Evolutionary conservation across 2,888 invertebrate species (phyloP).

Genomic region (Podabrus alpinus): DNA sequence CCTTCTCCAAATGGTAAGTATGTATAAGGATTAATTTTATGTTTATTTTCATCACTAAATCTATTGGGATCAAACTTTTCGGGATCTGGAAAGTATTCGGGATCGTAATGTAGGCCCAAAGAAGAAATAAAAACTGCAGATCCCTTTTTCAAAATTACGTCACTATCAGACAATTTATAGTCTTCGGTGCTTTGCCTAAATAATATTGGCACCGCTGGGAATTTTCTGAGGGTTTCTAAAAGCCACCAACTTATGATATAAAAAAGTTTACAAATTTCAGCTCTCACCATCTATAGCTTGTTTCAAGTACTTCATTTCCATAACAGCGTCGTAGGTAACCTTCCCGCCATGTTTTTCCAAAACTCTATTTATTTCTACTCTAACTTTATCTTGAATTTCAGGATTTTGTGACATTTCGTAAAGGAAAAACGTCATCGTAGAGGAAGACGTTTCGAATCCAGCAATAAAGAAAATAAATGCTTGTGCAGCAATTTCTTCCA

Average conservation of each 20-base stretch:
- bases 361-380: constrained; percentile 44
- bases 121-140: not conserved
- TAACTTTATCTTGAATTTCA: constrained; percentile 48
- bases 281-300: constrained; percentile 45
- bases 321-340: constrained; percentile 49
- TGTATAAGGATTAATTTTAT: not conserved
- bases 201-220: not conserved
- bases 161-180: not conserved
- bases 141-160: not conserved
- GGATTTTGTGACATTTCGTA: constrained; percentile 50
- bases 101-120: not conserved
- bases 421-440: constrained; percentile 48
- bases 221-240: not conserved
- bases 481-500: constrained; percentile 42
- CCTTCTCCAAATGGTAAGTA: not conserved
- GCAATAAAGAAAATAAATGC: constrained; percentile 52
- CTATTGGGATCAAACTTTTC: not conserved
- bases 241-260: not conserved
- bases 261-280: not conserved
- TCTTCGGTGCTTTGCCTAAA: not conserved
- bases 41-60: not conserved
- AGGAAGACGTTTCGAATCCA: constrained; percentile 55
- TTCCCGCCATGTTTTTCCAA: constrained; percentile 39
- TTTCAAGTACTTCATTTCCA: constrained; percentile 51
- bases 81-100: not conserved